Conservation (phyloP, 2,888 invertebrate genomes). For the Copidosoma aretas region DNA sequence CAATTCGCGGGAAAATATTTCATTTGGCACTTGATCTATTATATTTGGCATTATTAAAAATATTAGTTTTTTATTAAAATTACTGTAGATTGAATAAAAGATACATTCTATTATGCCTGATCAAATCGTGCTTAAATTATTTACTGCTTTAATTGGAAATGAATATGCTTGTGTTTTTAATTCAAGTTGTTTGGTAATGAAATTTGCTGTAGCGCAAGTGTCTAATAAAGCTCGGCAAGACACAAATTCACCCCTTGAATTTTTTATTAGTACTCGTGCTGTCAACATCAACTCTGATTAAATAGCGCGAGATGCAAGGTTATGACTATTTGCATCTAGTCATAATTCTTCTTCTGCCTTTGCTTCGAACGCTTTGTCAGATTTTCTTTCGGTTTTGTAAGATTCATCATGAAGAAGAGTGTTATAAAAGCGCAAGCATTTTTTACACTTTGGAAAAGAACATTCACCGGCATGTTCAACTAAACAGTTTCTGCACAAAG, state of each 20-base stretch:
- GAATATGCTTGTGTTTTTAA: too few relatives aligned
- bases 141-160: too few relatives aligned
- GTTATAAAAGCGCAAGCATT: neutral
- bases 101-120: too few relatives aligned
- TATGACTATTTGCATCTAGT: neutral
- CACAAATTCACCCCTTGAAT: neutral
- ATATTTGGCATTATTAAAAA: constrained; percentile 2
- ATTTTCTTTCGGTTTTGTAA: neutral
- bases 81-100: too few relatives aligned
- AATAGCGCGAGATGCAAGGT: neutral
- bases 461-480: constrained; percentile 4
- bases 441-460: neutral
- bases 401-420: neutral
- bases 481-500: constrained; percentile 2
- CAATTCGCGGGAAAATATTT: neutral
- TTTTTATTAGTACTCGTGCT: neutral
- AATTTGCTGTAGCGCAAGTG: too few relatives aligned
- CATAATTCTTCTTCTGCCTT: neutral
- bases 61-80: neutral
- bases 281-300: neutral
- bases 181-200: too few relatives aligned
- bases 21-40: neutral
- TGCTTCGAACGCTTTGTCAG: neutral
- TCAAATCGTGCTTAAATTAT: too few relatives aligned
- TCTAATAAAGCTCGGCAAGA: neutral